Percentiles rank a stretch among this genome's conserved stretches.
Conservation (phyloP, 1,140 invertebrate genomes). For the Reticulitermes speratus region DNA sequence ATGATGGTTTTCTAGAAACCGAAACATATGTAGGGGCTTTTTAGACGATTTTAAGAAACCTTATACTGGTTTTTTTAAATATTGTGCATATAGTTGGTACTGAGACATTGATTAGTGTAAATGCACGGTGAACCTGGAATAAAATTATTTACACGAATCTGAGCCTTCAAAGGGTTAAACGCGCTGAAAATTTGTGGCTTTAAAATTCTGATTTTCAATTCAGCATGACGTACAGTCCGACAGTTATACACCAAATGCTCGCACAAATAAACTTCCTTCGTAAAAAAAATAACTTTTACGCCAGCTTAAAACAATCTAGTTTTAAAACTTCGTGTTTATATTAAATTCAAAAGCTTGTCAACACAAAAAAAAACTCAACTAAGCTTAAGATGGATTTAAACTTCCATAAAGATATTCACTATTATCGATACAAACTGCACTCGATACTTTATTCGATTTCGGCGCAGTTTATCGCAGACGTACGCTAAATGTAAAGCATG, state of each 20-base stretch:
- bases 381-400: not conserved
- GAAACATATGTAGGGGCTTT: no score
- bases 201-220: not conserved
- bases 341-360: not conserved
- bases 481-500: no score
- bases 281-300: not conserved
- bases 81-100: no score
- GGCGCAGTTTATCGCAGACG: no score
- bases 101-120: no score
- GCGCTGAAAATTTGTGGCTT: not conserved
- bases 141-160: no score
- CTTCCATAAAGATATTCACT: not conserved
- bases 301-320: not conserved
- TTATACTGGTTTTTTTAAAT: no score
- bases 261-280: not conserved
- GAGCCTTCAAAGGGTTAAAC: not conserved
- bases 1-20: no score
- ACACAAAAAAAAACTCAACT: not conserved
- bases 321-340: not conserved
- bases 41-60: no score
- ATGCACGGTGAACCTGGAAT: no score
- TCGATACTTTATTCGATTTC: not conserved
- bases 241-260: not conserved
- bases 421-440: not conserved
- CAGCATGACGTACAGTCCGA: not conserved